A percentile compares a stretch with the other conserved stretches of the same genome.
Conservation (phyloP, 2,797 vertebrate genomes). For the Lithobates sylvaticus region DNA sequence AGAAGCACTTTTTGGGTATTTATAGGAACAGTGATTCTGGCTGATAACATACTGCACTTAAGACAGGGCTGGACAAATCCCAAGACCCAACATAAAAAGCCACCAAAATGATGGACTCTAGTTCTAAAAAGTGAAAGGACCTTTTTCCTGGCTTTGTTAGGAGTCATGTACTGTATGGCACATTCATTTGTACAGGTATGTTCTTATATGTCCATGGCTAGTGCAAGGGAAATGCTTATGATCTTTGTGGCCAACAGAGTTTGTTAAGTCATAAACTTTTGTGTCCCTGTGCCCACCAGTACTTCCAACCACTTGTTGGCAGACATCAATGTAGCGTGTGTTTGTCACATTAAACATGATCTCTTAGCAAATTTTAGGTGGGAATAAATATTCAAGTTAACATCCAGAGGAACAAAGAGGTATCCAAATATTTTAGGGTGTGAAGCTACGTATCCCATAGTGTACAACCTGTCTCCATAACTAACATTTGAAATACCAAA, state of each 20-base stretch:
- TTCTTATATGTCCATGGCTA: not conserved
- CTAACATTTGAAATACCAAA: too few relatives aligned
- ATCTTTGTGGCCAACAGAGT: not conserved
- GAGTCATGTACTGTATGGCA: too few relatives aligned
- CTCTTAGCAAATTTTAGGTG: not conserved
- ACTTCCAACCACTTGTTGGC: too few relatives aligned
- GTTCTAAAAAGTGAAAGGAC: not conserved
- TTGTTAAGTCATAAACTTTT: not conserved
- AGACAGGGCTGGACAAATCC: not conserved
- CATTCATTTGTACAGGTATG: not conserved
- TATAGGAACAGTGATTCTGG: not conserved
- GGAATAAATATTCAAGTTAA: not conserved
- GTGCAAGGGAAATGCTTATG: too few relatives aligned
- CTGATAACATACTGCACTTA: slow-evolving; percentile 10
- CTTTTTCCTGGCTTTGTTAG: not conserved
- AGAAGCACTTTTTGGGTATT: not conserved
- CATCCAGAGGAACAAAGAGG: not conserved
- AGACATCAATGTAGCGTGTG: too few relatives aligned
- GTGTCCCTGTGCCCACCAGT: not conserved
- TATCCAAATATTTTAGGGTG: not conserved
- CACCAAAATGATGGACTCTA: not conserved
- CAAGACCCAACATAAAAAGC: not conserved
- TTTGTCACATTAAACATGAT: too few relatives aligned
- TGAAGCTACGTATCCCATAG: not conserved
- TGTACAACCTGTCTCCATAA: not conserved